Evolutionary conservation across 2,797 vertebrate species (phyloP), one percentile per base, ranked within the genome.

Genomic region (Euphonia xanthogaster): DNA sequence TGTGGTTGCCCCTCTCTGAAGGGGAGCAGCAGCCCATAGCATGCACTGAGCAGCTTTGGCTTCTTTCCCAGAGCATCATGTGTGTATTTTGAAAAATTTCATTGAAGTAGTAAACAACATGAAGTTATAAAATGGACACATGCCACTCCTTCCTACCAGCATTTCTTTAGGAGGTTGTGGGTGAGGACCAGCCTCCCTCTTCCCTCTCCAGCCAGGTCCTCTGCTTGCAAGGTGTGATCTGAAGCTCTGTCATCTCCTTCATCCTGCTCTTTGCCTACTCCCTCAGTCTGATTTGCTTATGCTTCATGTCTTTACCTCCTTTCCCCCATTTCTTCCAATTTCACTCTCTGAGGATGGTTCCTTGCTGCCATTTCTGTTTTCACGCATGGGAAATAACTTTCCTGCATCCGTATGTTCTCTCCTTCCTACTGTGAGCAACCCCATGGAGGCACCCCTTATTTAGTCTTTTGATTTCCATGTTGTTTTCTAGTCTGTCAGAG

Each of bases 51-150:
- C 28, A 20, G 47, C 44, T 80, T 90, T 97, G 94, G 82, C 55
- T 90, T 50, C 6, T 1, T 94, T 88, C 89, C 91, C 76, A 70
- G 79, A 83, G n/a, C 0, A 0, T 75, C 66, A 50, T 0, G 1
- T 80, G 84, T 25, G 11, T 77, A 27, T 81, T 93, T 66, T 63
- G 45, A 76, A 91, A 92, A 67, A 39, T 37, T 81, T 94, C 54
- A 40, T 30, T 35, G 40, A 70, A 60, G 42, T 72, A 76, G 53
- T 79, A 67, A 97, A 78, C 48, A 81, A 84, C 0, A 0, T 75
- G 39, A 75, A 77, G 62, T 68, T 88, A 55, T 60, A 80, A 94
- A 93, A 53, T 45, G 61, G 72, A 42, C 57, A 35, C 0, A 0
- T 40, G 78, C 68, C 50, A 42, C 57, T 58, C 50, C 65, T 89